Base-by-base conservation (phyloP, 2,113 vertebrate species). In the Centropristis striata region DNA sequence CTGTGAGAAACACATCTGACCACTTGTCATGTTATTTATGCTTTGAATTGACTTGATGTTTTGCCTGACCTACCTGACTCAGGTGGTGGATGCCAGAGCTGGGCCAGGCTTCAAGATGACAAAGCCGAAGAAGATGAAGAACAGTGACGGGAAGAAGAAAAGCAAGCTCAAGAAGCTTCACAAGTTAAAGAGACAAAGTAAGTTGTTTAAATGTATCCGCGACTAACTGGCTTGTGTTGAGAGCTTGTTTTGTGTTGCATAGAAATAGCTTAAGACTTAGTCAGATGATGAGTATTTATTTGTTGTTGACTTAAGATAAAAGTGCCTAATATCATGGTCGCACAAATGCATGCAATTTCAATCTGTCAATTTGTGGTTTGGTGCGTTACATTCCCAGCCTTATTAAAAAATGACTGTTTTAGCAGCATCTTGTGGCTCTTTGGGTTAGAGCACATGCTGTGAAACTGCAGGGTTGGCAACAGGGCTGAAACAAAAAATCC, bases 81-180 rank as follows among this genome's bases (percentile, higher is more conserved):
- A 96, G 95, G 95, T 96, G 82, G 95, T 96, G 44, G 95, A 96
- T 90, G 95, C 95, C 21, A 92, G 95, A 86, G 95, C 95, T 57
- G 95, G 95, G 2, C 95, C 95, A 12, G 95, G 95, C 46, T 95
- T 96, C 85, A 96, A 96, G 86, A 54, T 95, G 79, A 94, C 95
- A 27, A 96, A 96, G 79, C 95, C 95, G 44, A 96, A 95, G 72
- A 96, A 96, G 87, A 88, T 94, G 13, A 96, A 95, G 76, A 94
- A 91, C 68, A 71, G 81, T 12, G 95, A 95, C 39, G 94, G 93
- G 41, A 96, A 96, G 84, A 95, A 90, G 79, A 96, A 95, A 80
- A 95, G 89, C 88, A 95, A 95, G 39, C 90, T 96, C 28, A 94
- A 90, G 79, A 94, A 84, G 83, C 92, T 96, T 27, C 95, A 96